phyloP scores from a whole-genome alignment of 2,113 vertebrate species.

The Tyto alba region DNA sequence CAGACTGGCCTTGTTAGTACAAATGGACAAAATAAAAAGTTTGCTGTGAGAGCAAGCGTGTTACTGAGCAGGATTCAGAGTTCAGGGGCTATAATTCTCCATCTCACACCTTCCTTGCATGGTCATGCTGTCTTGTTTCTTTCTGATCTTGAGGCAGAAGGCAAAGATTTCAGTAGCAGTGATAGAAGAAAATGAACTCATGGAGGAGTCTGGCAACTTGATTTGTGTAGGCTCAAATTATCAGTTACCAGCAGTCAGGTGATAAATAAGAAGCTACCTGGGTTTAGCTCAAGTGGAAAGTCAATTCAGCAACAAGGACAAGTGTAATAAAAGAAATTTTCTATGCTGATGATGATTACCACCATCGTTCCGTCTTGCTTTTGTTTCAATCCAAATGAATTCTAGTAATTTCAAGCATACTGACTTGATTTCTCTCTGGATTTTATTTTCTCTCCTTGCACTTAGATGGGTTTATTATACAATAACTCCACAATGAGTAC shows the following conservation, averaged over 20 bases:
- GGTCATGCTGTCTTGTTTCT: background rate
- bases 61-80: background rate
- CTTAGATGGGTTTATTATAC: background rate
- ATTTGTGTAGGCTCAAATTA: background rate
- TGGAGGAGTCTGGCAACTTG: background rate
- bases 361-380: background rate
- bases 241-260: background rate
- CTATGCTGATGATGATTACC: background rate
- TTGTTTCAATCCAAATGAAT: background rate
- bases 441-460: background rate
- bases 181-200: background rate
- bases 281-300: background rate
- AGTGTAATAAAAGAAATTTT: background rate
- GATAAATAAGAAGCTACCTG: background rate
- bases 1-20: too few relatives aligned
- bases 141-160: background rate
- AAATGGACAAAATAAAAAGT: background rate
- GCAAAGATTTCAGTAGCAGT: background rate
- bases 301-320: background rate
- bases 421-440: background rate
- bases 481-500: background rate
- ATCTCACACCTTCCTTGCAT: background rate
- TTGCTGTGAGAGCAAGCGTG: background rate
- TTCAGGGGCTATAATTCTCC: background rate
- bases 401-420: background rate